Percentiles rank a stretch among this genome's conserved stretches.
Evolutionary conservation across 2,113 vertebrate species (phyloP).

Genomic region (Erpornis zantholeuca): DNA sequence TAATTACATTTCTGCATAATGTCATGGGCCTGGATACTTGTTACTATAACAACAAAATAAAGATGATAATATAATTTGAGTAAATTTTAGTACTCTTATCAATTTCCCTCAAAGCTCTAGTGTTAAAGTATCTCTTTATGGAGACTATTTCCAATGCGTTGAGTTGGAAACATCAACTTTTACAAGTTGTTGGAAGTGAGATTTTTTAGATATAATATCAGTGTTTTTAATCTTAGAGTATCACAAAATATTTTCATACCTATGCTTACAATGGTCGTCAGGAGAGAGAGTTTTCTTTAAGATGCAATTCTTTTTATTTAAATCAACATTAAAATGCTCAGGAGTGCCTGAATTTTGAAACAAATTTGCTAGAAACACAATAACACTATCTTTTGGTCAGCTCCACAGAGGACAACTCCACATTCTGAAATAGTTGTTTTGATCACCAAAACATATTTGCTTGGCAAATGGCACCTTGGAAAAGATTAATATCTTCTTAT

Average conservation of each 20-base stretch:
- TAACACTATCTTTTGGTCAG: neutral
- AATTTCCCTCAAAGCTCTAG: neutral
- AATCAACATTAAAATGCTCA: neutral
- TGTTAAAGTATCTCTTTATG: neutral
- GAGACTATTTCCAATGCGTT: neutral
- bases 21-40: neutral
- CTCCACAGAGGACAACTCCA: neutral
- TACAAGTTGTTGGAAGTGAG: neutral
- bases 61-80: neutral
- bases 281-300: neutral
- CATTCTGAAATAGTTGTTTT: neutral
- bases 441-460: neutral
- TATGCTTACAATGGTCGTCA: neutral
- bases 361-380: neutral
- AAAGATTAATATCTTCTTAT: neutral
- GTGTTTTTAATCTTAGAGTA: neutral
- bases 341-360: neutral
- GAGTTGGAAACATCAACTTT: neutral
- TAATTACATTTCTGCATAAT: neutral
- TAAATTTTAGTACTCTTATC: neutral
- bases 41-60: neutral
- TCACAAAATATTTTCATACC: neutral
- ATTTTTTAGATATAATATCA: neutral
- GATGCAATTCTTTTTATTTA: neutral
- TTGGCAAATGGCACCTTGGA: neutral